Evolutionary conservation across 2,888 invertebrate genomes (phyloP).

Genomic region (Nemapogon koenigi): DNA sequence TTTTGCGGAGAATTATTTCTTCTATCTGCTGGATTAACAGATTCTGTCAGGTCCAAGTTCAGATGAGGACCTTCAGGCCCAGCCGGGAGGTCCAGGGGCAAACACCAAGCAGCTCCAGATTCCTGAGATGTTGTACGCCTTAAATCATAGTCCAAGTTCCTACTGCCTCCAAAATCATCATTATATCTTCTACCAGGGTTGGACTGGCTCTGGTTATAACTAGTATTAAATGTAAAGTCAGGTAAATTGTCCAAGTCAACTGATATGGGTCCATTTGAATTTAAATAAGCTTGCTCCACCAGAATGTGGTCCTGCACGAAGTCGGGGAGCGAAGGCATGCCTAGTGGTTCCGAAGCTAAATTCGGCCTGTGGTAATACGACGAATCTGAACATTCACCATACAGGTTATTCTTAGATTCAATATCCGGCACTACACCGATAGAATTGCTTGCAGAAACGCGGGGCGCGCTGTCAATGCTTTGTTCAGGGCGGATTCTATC

Average conservation of each 20-base stretch:
- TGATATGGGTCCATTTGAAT: constrained; percentile 56
- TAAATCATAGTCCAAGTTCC: constrained; percentile 42
- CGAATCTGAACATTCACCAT: constrained; percentile 39
- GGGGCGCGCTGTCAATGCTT: constrained; percentile 30
- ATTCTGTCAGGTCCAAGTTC: constrained; percentile 53
- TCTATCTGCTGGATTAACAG: constrained; percentile 49
- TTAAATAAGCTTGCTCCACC: constrained; percentile 77
- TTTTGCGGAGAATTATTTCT: constrained; percentile 48
- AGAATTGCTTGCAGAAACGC: constrained; percentile 43
- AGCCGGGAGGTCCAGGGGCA: constrained; percentile 44
- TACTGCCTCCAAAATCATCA: constrained; percentile 31
- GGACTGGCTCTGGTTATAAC: constrained; percentile 42
- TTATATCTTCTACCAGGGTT: constrained; percentile 35
- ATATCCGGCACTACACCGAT: constrained; percentile 53
- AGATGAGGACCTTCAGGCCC: constrained; percentile 39
- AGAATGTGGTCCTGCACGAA: constrained; percentile 90
- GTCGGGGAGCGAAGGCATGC: constrained; percentile 77
- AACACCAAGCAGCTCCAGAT: constrained; percentile 28
- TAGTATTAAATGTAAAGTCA: constrained; percentile 69
- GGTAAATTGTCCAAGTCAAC: constrained; percentile 72
- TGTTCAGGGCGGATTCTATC: constrained; percentile 37
- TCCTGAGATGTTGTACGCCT: constrained; percentile 40
- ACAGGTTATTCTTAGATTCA: constrained; percentile 59
- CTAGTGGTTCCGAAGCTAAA: constrained; percentile 48
- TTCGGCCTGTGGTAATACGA: constrained; percentile 51